Conservation (phyloP, 1,140 invertebrate species). For the Teleopsis dalmanni region DNA sequence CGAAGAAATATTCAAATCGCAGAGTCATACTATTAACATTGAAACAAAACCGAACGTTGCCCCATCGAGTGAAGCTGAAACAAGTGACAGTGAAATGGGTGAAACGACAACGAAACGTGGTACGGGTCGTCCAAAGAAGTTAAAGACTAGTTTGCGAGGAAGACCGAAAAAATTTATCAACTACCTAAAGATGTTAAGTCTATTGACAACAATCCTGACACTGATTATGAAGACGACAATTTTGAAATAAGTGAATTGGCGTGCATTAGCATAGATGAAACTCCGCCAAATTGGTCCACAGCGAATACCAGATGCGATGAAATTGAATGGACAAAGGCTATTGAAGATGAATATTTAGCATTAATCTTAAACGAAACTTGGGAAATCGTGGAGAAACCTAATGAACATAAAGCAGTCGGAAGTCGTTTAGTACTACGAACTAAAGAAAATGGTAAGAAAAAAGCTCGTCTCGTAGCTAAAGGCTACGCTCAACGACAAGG, state of each 20-base stretch:
- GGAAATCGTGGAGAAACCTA: constrained; percentile 25
- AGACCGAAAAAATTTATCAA: constrained; percentile 3
- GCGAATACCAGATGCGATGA: no score
- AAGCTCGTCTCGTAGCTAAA: constrained; percentile 44
- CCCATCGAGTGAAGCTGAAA: not conserved
- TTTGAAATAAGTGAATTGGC: no score
- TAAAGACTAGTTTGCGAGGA: not conserved
- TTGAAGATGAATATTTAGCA: constrained; percentile 28
- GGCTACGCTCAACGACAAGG: constrained; percentile 37
- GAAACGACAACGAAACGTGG: not conserved
- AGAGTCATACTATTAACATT: not conserved
- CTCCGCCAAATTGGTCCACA: no score
- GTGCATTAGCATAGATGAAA: no score
- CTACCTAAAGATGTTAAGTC: not conserved
- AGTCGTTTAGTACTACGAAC: constrained; percentile 33
- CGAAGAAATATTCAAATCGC: not conserved
- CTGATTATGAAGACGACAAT: not conserved
- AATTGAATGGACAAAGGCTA: constrained; percentile 22
- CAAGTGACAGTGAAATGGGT: not conserved
- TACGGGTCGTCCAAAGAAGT: not conserved
- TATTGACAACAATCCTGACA: not conserved
- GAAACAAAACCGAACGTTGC: not conserved
- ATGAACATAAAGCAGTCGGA: constrained; percentile 17
- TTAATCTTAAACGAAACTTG: constrained; percentile 28
- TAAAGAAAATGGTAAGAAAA: constrained; percentile 28